Conservation (phyloP, 1,140 invertebrate species). For the Papilio polytes region DNA sequence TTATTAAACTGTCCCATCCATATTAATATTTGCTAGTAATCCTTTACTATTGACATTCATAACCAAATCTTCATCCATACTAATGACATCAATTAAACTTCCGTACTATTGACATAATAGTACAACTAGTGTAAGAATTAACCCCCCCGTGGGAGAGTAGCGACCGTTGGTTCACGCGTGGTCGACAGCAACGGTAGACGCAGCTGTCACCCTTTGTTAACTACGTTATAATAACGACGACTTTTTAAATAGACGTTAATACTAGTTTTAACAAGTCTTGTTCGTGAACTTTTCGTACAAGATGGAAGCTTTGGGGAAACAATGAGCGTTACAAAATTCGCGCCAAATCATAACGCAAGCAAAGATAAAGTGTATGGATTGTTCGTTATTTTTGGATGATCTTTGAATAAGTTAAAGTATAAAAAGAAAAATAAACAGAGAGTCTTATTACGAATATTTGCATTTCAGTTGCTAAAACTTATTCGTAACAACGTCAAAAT, state of each 20-base stretch:
- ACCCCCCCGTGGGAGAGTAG: conserved; percentile 9
- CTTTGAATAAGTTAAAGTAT: too few relatives aligned
- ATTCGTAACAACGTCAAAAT: too few relatives aligned
- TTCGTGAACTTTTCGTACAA: not conserved
- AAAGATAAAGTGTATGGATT: not conserved
- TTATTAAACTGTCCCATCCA: too few relatives aligned
- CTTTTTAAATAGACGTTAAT: conserved; percentile 28
- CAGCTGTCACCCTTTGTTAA: conserved; percentile 61
- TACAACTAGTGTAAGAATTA: conserved; percentile 1
- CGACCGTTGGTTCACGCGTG: conserved; percentile 45
- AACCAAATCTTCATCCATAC: not conserved
- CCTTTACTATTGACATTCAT: not conserved
- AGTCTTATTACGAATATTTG: too few relatives aligned
- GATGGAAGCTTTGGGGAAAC: not conserved
- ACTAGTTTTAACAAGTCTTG: not conserved
- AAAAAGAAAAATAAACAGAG: not conserved
- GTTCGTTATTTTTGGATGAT: too few relatives aligned
- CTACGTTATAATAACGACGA: conserved; percentile 52
- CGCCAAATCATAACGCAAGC: not conserved
- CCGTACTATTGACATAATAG: not conserved
- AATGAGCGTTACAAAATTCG: not conserved
- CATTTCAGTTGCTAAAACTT: too few relatives aligned
- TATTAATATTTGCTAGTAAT: too few relatives aligned
- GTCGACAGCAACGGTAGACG: conserved; percentile 49
- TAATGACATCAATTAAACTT: not conserved